A percentile compares a stretch with the other conserved stretches of the same genome.
Evolutionary conservation across 2,113 vertebrate genomes (phyloP).

Genomic region (Salvator merianae): DNA sequence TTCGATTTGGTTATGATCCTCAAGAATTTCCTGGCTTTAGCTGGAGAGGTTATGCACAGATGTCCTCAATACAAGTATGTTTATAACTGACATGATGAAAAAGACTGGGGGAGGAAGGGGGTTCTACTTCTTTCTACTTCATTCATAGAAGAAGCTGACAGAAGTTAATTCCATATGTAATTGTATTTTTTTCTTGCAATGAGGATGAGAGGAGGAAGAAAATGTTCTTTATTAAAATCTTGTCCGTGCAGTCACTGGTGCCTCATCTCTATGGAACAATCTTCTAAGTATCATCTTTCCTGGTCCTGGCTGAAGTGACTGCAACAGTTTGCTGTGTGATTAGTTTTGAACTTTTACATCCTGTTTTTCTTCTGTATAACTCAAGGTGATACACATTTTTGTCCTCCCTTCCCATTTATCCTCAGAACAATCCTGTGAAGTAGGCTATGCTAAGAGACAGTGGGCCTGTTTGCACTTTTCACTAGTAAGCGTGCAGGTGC

Average conservation of each 20-base stretch:
- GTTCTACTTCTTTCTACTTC: neutral
- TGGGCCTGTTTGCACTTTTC: too few species aligned
- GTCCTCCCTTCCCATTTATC: too few species aligned
- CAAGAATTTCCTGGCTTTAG: constrained; percentile 87
- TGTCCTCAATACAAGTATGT: constrained; percentile 86
- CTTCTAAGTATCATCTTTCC: neutral
- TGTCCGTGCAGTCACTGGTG: neutral
- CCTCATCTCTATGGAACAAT: neutral
- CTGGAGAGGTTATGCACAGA: constrained; percentile 89
- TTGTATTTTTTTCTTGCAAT: neutral
- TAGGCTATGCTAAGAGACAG: too few species aligned
- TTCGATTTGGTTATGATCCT: constrained; percentile 86
- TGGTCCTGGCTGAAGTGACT: neutral
- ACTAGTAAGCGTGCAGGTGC: too few species aligned
- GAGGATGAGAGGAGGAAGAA: neutral
- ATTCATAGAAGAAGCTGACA: neutral
- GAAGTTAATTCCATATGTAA: neutral
- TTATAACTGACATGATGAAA: constrained; percentile 4
- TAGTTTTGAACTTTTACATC: too few species aligned
- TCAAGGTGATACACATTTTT: too few species aligned
- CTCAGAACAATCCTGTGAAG: too few species aligned
- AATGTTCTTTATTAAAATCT: neutral
- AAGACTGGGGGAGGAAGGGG: neutral
- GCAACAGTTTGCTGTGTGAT: neutral
- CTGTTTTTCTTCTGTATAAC: too few species aligned